A percentile compares a stretch with the other conserved stretches of the same genome.
Evolutionary conservation across 2,113 vertebrate species (phyloP).

Genomic region (Accipiter cooperii): DNA sequence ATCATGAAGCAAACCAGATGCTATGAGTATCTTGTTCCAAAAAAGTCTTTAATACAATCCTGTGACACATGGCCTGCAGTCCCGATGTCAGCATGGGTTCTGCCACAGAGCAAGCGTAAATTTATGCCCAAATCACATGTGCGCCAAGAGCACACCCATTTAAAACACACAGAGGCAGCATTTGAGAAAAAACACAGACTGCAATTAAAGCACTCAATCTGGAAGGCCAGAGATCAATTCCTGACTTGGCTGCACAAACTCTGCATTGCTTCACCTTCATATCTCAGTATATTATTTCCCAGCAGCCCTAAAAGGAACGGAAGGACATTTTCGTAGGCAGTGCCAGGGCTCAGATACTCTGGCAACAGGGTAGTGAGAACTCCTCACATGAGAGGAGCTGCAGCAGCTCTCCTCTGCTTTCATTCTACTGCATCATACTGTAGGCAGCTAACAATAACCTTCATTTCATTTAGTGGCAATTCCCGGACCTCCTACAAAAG

Average conservation of each 20-base stretch:
- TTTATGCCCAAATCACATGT: background rate
- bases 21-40: background rate
- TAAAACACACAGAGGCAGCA: background rate
- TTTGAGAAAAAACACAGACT: background rate
- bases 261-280: background rate
- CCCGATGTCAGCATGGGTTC: background rate
- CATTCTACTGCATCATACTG: background rate
- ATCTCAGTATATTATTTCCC: background rate
- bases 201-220: background rate
- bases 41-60: background rate
- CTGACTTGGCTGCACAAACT: background rate
- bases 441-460: background rate
- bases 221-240: background rate
- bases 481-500: background rate
- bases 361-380: background rate
- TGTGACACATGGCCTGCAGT: background rate
- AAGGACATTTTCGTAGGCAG: background rate
- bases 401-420: background rate
- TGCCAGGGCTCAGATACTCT: background rate
- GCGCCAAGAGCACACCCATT: background rate
- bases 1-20: constrained; percentile 26
- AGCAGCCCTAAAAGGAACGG: background rate
- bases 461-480: background rate
- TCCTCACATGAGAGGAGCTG: background rate
- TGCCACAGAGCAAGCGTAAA: background rate